A percentile compares a stretch with the other conserved stretches of the same genome.
Evolutionary conservation across 2,797 vertebrate genomes (phyloP).

Genomic region (Saxicola maurus): DNA sequence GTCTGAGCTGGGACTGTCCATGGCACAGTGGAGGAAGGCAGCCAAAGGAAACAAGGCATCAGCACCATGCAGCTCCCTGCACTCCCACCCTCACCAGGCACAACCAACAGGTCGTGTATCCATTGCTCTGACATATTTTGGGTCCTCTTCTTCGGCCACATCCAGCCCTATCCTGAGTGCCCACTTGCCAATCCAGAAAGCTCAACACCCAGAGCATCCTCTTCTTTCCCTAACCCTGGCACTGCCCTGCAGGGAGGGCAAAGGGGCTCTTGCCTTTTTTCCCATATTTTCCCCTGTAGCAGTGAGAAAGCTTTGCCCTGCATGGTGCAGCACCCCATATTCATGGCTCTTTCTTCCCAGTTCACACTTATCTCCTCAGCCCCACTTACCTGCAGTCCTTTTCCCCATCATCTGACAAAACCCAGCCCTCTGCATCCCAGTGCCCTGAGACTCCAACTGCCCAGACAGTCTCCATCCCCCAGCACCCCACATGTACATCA

Average conservation of each 20-base stretch:
- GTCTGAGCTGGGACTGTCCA: rapidly evolving
- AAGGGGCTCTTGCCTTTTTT: background rate
- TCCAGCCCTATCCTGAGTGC: background rate
- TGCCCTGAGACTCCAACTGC: background rate
- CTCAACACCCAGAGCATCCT: background rate
- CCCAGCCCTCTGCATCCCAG: background rate
- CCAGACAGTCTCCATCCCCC: background rate
- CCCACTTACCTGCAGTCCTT: background rate
- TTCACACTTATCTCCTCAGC: background rate
- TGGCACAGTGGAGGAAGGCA: rapidly evolving
- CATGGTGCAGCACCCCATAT: background rate
- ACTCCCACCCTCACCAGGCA: background rate
- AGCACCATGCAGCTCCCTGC: background rate
- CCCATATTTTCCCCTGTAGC: rapidly evolving
- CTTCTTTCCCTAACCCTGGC: background rate
- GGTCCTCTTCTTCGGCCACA: background rate
- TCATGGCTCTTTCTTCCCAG: background rate
- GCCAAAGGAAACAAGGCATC: background rate
- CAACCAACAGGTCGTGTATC: background rate
- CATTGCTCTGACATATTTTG: background rate
- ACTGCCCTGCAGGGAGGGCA: background rate
- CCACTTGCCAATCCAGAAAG: background rate
- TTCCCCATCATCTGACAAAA: background rate
- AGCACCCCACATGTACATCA: background rate
- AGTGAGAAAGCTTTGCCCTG: background rate